A percentile compares a stretch with the other conserved stretches of the same genome.
phyloP scores from a whole-genome alignment of 2,888 invertebrate species.

The Schrankia costaestrigalis region DNA sequence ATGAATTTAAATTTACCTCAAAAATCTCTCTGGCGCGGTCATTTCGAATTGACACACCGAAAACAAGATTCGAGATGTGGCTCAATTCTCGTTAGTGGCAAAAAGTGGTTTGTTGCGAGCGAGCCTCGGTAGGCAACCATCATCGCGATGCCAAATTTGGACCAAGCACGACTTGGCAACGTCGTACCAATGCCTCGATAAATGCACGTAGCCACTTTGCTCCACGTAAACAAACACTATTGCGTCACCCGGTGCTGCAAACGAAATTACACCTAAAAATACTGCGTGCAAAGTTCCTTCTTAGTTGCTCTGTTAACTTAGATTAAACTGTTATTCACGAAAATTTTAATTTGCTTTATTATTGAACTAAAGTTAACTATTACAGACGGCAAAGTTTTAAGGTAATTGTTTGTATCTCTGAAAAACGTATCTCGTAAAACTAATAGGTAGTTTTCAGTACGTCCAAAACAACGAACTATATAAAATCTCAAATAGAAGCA shows the following conservation, averaged over 20 bases:
- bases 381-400: slow-evolving; percentile 18
- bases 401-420: no score
- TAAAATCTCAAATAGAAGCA: no score
- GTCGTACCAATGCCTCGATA: slow-evolving; percentile 45
- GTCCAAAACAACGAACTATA: no score
- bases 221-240: slow-evolving; percentile 70
- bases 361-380: slow-evolving; percentile 32
- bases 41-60: slow-evolving; percentile 38
- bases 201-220: slow-evolving; percentile 55
- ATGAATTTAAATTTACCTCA: slow-evolving; percentile 12
- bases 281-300: background rate
- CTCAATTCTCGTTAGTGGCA: slow-evolving; percentile 37
- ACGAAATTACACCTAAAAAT: slow-evolving; percentile 46
- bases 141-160: slow-evolving; percentile 64
- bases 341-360: slow-evolving; percentile 46
- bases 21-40: slow-evolving; percentile 19
- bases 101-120: slow-evolving; percentile 51
- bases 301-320: slow-evolving; percentile 10
- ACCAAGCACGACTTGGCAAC: slow-evolving; percentile 71
- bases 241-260: slow-evolving; percentile 56
- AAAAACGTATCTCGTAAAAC: no score
- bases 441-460: no score
- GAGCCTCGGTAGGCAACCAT: slow-evolving; percentile 42
- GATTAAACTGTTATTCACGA: slow-evolving; percentile 57
- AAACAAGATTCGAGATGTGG: slow-evolving; percentile 40